Evolutionary conservation across 2,888 invertebrate species (phyloP).

Genomic region (Cynaeus angustus): DNA sequence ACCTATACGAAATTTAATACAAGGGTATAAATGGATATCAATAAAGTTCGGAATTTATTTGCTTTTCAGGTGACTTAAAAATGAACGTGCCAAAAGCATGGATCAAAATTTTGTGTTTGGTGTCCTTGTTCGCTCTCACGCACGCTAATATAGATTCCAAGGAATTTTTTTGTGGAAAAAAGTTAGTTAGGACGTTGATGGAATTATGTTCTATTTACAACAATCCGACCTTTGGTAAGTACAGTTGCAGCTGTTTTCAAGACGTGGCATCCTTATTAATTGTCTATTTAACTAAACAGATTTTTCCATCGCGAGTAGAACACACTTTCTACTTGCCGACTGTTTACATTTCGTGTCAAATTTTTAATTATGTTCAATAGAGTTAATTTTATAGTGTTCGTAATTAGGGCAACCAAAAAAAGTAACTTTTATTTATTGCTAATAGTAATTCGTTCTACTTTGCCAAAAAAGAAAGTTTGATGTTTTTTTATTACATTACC

Average conservation of each 20-base stretch:
- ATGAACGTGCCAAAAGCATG: conserved; percentile 37
- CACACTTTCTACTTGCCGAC: not conserved
- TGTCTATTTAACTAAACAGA: conserved; percentile 3
- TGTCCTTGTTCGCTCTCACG: not conserved
- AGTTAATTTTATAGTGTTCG: too few species aligned
- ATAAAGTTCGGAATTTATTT: conserved; percentile 7
- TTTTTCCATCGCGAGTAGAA: not conserved
- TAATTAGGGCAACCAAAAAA: too few species aligned
- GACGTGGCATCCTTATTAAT: conserved; percentile 19
- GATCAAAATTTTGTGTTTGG: conserved; percentile 19
- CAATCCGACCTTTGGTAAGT: conserved; percentile 36
- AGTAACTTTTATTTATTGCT: too few species aligned
- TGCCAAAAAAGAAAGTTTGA: too few species aligned
- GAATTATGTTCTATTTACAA: conserved; percentile 42
- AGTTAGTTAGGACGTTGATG: conserved; percentile 26
- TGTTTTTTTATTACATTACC: too few species aligned
- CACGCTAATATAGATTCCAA: conserved; percentile 24
- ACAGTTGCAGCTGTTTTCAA: not conserved
- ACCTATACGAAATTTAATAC: conserved; percentile 30
- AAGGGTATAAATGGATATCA: conserved; percentile 37
- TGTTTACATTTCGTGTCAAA: conserved; percentile 2
- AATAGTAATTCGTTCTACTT: too few species aligned
- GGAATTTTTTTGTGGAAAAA: conserved; percentile 38
- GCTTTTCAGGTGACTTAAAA: conserved; percentile 30
- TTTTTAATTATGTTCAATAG: too few species aligned